These are phyloP conservation scores for Megastigmus dorsalis DNA, from an alignment of 2,888 invertebrate genomes.

Conservation along the genomic window DNA sequence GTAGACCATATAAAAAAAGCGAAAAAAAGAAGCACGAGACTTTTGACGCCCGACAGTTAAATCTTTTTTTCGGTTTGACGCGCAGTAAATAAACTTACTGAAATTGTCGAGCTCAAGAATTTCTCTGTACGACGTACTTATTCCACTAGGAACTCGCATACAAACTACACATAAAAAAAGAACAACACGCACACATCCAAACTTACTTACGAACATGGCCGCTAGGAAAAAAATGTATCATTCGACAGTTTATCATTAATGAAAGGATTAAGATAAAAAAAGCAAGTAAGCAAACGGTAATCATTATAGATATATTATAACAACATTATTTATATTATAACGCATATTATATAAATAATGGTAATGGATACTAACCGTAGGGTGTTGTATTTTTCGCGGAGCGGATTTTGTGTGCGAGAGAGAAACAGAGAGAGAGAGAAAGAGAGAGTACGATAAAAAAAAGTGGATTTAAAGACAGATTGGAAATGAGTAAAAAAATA, in stretches of 20 bases:
- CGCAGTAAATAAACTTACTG: background rate
- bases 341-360: slow-evolving; percentile 72
- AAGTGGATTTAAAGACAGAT: no score
- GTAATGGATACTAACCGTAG: slow-evolving; percentile 69
- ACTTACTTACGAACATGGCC: slow-evolving; percentile 67
- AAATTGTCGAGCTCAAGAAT: slow-evolving; percentile 61
- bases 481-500: slow-evolving; percentile 47
- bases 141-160: slow-evolving; percentile 69
- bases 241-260: slow-evolving; percentile 72
- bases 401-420: slow-evolving; percentile 26
- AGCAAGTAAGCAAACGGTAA: slow-evolving; percentile 63
- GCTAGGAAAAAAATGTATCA: slow-evolving; percentile 67
- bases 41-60: background rate
- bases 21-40: background rate
- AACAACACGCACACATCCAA: slow-evolving; percentile 46
- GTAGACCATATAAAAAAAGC: slow-evolving; percentile 24
- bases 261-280: slow-evolving; percentile 51
- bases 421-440: slow-evolving; percentile 48
- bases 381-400: slow-evolving; percentile 65
- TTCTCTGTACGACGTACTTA: slow-evolving; percentile 70
- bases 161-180: slow-evolving; percentile 63
- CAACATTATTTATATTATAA: slow-evolving; percentile 73
- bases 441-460: slow-evolving; percentile 54
- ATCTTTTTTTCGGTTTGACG: background rate
- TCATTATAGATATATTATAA: slow-evolving; percentile 72